A percentile compares a stretch with the other conserved stretches of the same genome.
These are phyloP conservation scores for Tenthredo amoena DNA, from an alignment of 2,888 invertebrate genomes.

Conservation along the genomic window DNA sequence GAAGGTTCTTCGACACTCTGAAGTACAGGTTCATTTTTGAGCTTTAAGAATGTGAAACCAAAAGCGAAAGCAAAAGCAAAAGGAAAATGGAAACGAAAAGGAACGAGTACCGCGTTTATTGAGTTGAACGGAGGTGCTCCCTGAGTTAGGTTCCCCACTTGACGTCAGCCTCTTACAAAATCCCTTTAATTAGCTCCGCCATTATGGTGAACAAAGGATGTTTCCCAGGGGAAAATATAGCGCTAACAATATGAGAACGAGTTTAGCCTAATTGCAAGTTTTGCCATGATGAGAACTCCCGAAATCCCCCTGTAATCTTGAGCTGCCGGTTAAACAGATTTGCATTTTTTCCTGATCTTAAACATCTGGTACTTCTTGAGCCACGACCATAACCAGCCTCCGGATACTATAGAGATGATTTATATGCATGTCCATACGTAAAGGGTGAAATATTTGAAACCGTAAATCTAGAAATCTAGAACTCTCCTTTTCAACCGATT, in stretches of 20 bases:
- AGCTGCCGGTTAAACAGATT: neutral
- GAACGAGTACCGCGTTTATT: neutral
- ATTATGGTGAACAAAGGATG: slow-evolving; percentile 33
- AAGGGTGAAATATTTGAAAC: neutral
- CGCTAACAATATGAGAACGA: slow-evolving; percentile 2
- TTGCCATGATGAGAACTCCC: neutral
- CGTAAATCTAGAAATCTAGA: neutral
- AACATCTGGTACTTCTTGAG: slow-evolving; percentile 19
- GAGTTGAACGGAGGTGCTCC: slow-evolving; percentile 21
- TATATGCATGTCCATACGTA: neutral
- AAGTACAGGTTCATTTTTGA: neutral
- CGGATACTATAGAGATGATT: neutral
- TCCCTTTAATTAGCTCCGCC: slow-evolving; percentile 16
- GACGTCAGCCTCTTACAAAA: slow-evolving; percentile 16
- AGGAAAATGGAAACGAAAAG: neutral
- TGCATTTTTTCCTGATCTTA: slow-evolving; percentile 32
- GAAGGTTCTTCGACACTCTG: neutral
- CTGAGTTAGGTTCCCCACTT: neutral
- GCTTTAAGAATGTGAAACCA: neutral
- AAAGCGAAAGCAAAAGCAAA: neutral
- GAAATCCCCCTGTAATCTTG: neutral
- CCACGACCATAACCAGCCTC: neutral
- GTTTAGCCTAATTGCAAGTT: slow-evolving; percentile 1
- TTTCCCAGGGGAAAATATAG: neutral
- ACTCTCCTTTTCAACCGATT: neutral